A percentile compares a stretch with the other conserved stretches of the same genome.
Conservation (phyloP, 35 echinoderm and acorn worm genomes). For the Apostichopus japonicus region DNA sequence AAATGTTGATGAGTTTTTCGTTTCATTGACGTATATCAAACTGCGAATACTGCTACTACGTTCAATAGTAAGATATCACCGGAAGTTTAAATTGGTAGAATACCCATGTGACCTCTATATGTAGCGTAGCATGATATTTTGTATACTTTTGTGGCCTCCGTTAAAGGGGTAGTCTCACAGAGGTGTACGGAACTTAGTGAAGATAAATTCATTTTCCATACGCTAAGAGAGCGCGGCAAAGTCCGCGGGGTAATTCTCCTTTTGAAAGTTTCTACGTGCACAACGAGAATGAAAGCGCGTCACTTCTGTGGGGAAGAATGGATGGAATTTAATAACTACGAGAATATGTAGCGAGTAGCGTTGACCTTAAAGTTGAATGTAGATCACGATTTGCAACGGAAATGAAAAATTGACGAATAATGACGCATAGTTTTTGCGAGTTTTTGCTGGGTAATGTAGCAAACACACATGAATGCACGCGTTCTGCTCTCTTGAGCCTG, state of each 20-base stretch:
- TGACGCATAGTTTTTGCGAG: background rate
- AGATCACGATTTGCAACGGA: background rate
- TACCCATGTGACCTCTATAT: no score
- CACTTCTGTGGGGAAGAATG: conserved; percentile 13
- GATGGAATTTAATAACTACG: conserved; percentile 5
- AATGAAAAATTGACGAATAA: conserved; percentile 1
- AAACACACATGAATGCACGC: conserved; percentile 9
- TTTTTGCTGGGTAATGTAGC: background rate
- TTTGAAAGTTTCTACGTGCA: background rate
- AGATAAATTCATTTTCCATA: no score
- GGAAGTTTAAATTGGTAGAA: no score
- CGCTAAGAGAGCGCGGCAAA: no score
- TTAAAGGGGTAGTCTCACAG: no score
- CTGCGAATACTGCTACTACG: no score
- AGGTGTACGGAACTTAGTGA: no score
- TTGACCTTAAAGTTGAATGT: background rate
- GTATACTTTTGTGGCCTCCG: no score
- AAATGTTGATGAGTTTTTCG: background rate
- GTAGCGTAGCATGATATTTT: no score
- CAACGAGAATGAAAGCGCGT: background rate
- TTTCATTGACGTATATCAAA: background rate
- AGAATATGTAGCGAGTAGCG: background rate
- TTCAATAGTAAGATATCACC: no score
- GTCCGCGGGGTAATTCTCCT: background rate
- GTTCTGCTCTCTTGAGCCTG: background rate